These are phyloP conservation scores for Ectobius pallidus DNA, from an alignment of 2,888 invertebrate genomes.

Conservation along the genomic window DNA sequence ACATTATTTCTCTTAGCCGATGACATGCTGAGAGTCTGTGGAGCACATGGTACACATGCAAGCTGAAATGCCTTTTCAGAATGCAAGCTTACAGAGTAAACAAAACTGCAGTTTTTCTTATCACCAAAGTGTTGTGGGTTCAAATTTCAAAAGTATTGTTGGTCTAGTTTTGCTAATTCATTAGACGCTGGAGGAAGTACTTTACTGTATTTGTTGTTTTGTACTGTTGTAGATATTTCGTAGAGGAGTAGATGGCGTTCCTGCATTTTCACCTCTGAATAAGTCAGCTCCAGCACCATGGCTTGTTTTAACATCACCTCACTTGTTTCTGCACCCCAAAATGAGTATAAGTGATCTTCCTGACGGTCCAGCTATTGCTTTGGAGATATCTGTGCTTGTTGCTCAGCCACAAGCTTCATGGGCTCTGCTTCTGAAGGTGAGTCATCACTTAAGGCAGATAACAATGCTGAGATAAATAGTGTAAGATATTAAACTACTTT, in stretches of 20 bases:
- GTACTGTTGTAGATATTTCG: conserved; percentile 59
- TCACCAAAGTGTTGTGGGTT: too few relatives aligned
- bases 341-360: conserved; percentile 46
- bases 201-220: too few relatives aligned
- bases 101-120: neutral
- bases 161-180: too few relatives aligned
- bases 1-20: too few relatives aligned
- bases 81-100: too few relatives aligned
- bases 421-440: conserved; percentile 75
- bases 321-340: conserved; percentile 56
- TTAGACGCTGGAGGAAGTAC: too few relatives aligned
- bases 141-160: too few relatives aligned
- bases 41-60: too few relatives aligned
- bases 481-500: too few relatives aligned
- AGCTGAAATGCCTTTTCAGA: neutral
- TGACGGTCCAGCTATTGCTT: conserved; percentile 65
- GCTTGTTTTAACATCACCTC: conserved; percentile 71
- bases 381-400: conserved; percentile 73
- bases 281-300: conserved; percentile 65
- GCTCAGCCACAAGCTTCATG: conserved; percentile 82
- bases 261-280: conserved; percentile 60
- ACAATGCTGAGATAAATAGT: neutral
- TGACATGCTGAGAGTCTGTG: too few relatives aligned
- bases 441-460: too few relatives aligned
- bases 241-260: conserved; percentile 62